These are phyloP conservation scores for Rhyzopertha dominica DNA, from an alignment of 1,140 invertebrate species.

Conservation along the genomic window DNA sequence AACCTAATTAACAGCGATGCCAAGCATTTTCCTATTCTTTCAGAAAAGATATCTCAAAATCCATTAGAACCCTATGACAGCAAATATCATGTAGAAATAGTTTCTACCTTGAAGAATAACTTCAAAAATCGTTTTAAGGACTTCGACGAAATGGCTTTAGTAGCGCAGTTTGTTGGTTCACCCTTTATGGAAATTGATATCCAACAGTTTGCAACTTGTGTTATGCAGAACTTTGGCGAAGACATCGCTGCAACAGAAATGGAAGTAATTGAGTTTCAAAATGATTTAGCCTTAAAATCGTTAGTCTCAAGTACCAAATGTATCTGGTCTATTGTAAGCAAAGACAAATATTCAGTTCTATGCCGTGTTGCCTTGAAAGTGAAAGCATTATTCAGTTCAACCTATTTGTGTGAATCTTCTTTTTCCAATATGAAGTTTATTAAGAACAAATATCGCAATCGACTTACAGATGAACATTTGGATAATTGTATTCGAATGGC, in stretches of 20 bases:
- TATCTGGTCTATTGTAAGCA: too few species aligned
- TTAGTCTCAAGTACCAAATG: conserved; percentile 17
- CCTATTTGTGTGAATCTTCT: too few species aligned
- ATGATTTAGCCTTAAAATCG: conserved; percentile 21
- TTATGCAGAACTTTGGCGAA: conserved; percentile 23
- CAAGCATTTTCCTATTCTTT: conserved; percentile 13
- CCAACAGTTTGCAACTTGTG: conserved; percentile 24
- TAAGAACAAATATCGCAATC: too few species aligned
- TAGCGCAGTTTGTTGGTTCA: too few species aligned
- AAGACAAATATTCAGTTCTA: too few species aligned
- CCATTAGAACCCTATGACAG: conserved; percentile 16
- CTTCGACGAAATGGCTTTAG: too few species aligned
- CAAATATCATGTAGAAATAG: conserved; percentile 17
- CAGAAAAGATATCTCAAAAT: conserved; percentile 17
- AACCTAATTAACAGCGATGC: conserved; percentile 12
- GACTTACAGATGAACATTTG: too few species aligned
- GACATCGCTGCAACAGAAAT: conserved; percentile 23
- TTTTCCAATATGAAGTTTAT: too few species aligned
- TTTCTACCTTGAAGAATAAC: conserved; percentile 16
- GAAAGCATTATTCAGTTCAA: too few species aligned
- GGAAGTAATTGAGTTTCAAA: conserved; percentile 18
- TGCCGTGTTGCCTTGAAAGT: conserved; percentile 6
- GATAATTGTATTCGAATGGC: too few species aligned
- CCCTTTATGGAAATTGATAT: conserved; percentile 22
- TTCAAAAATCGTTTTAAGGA: too few species aligned